A percentile compares a stretch with the other conserved stretches of the same genome.
Evolutionary conservation across 1,140 invertebrate genomes (phyloP).

Genomic region (Aphelenchoides fujianensis): DNA sequence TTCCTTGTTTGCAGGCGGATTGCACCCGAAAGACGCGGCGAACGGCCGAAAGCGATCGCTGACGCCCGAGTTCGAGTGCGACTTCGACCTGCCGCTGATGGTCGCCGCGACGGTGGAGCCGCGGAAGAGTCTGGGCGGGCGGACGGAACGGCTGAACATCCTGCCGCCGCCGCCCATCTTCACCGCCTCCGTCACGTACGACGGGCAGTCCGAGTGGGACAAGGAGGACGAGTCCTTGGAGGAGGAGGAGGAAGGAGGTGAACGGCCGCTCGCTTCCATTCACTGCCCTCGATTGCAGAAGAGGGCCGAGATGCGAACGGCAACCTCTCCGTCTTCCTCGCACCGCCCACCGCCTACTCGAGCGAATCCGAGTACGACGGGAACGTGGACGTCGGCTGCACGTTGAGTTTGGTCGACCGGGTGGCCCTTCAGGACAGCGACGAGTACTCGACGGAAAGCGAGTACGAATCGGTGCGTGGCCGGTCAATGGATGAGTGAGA

Average conservation of each 20-base stretch:
- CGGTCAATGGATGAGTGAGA: not conserved
- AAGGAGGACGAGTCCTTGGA: constrained; percentile 2
- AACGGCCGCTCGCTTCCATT: not conserved
- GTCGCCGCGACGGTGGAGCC: not conserved
- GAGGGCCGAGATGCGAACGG: not conserved
- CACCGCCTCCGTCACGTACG: constrained; percentile 59
- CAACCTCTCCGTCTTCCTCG: constrained; percentile 1
- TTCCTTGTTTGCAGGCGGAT: not conserved
- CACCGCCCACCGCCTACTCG: constrained; percentile 1
- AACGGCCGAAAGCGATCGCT: not conserved
- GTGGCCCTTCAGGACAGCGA: constrained; percentile 52
- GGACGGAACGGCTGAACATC: constrained; percentile 36
- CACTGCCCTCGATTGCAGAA: too few species aligned
- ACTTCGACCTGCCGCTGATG: constrained; percentile 22
- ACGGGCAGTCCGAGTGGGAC: constrained; percentile 42
- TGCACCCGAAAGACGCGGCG: not conserved
- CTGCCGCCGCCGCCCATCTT: constrained; percentile 54
- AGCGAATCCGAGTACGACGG: constrained; percentile 41
- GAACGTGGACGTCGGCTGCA: constrained; percentile 50
- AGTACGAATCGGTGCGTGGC: constrained; percentile 14
- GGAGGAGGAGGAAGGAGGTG: not conserved
- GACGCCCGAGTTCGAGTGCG: constrained; percentile 6
- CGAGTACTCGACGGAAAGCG: constrained; percentile 32
- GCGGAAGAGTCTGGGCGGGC: constrained; percentile 26
- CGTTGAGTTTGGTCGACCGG: constrained; percentile 50